Percentiles rank a stretch among this genome's conserved stretches.
Evolutionary conservation across 1,140 invertebrate species (phyloP).

Genomic region (Leptinotarsa lineolata): DNA sequence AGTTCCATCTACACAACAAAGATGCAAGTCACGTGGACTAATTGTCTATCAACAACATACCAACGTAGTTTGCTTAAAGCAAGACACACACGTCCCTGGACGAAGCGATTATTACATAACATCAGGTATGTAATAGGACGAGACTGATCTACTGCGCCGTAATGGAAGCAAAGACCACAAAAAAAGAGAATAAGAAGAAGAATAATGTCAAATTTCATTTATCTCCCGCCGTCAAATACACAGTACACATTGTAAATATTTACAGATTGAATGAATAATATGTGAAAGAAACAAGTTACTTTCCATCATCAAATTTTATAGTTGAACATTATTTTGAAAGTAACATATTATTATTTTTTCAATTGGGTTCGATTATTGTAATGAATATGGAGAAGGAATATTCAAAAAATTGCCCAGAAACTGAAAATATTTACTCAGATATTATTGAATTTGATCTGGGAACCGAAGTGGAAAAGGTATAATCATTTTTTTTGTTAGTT

Average conservation of each 20-base stretch:
- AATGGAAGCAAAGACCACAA: no score
- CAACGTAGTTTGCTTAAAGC: no score
- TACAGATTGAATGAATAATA: no score
- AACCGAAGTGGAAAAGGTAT: constrained; percentile 20
- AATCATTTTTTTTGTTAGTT: constrained; percentile 12
- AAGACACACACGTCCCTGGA: no score
- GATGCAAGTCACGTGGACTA: no score
- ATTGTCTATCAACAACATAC: no score
- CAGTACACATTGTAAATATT: no score
- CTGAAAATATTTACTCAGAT: constrained; percentile 16
- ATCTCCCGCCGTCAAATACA: neutral
- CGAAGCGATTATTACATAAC: no score
- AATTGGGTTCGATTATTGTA: neutral
- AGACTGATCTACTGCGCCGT: no score
- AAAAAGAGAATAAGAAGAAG: no score
- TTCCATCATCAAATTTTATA: neutral
- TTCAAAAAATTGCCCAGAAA: neutral
- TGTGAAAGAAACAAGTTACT: neutral
- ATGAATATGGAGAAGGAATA: neutral
- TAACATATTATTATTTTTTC: neutral
- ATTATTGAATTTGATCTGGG: constrained; percentile 15
- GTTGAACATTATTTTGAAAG: neutral
- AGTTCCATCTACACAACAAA: no score
- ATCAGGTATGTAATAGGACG: no score
- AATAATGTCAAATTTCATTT: neutral